Evolutionary conservation across 2,888 invertebrate genomes (phyloP).

Genomic region (Phlogophora meticulosa): DNA sequence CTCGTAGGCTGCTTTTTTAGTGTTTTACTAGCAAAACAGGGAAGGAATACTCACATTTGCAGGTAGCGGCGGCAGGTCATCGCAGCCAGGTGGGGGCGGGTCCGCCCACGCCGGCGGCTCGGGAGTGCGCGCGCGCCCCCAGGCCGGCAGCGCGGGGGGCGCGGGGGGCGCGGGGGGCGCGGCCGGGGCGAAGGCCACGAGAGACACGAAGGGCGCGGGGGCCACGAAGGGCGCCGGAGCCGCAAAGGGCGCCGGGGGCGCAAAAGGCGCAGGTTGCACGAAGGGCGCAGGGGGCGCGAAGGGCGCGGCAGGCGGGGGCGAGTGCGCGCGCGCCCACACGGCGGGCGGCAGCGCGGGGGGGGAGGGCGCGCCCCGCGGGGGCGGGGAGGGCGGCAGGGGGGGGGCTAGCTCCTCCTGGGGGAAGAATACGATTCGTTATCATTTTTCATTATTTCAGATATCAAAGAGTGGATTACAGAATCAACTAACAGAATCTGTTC

Average conservation of each 20-base stretch:
- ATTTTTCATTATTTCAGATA: too few relatives aligned
- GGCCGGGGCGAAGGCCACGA: too few relatives aligned
- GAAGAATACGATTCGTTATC: neutral
- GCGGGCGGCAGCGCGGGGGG: too few relatives aligned
- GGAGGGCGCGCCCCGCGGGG: neutral
- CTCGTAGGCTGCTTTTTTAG: too few relatives aligned
- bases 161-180: slow-evolving; percentile 72
- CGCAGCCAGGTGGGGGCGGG: slow-evolving; percentile 85
- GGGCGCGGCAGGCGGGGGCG: slow-evolving; percentile 82
- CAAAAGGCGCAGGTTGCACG: slow-evolving; percentile 65
- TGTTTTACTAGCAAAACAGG: too few relatives aligned
- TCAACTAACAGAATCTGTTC: too few relatives aligned
- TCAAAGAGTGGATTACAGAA: too few relatives aligned
- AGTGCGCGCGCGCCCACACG: slow-evolving; percentile 69
- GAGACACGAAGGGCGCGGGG: slow-evolving; percentile 70
- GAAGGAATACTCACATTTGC: slow-evolving; percentile 32
- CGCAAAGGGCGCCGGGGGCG: slow-evolving; percentile 73
- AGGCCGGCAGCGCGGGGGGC: slow-evolving; percentile 68
- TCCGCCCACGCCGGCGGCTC: slow-evolving; percentile 77
- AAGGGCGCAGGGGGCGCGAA: slow-evolving; percentile 73
- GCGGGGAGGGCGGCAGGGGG: slow-evolving; percentile 25
- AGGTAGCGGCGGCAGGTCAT: slow-evolving; percentile 74
- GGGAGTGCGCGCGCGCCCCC: slow-evolving; percentile 72
- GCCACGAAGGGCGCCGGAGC: slow-evolving; percentile 71
- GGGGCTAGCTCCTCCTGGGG: slow-evolving; percentile 57